Percentiles rank a stretch among this genome's conserved stretches.
Conservation (phyloP, 2,113 vertebrate genomes). For the Eurystomus gularis region DNA sequence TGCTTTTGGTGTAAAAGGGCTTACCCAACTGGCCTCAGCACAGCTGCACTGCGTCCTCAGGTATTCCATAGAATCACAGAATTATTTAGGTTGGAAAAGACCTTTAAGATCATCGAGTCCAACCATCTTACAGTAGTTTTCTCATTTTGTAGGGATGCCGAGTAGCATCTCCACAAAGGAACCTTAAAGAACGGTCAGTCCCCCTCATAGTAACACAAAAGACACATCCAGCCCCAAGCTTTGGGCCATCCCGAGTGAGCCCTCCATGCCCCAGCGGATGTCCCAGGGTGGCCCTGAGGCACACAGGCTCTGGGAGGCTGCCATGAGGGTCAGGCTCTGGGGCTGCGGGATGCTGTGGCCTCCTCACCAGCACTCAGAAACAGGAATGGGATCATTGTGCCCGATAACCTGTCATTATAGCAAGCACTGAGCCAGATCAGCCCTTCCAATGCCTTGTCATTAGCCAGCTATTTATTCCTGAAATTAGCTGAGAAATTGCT, state of each 20-base stretch:
- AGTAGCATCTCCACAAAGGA: background rate
- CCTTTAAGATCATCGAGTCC: background rate
- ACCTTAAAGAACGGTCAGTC: background rate
- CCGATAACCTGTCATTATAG: background rate
- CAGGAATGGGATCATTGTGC: background rate
- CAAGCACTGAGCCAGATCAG: background rate
- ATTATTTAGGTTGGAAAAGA: background rate
- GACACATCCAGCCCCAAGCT: background rate
- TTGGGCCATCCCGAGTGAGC: background rate
- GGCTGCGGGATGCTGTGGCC: background rate
- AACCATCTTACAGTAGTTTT: background rate
- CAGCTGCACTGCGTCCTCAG: background rate
- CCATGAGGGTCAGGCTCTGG: no score
- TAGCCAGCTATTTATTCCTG: background rate
- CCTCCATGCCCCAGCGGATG: background rate
- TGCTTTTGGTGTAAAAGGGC: background rate
- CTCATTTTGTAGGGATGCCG: background rate
- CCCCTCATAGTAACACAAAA: background rate
- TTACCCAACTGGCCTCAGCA: background rate
- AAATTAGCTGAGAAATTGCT: background rate
- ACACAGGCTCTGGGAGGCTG: background rate
- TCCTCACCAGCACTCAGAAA: background rate
- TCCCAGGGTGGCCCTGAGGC: accelerated
- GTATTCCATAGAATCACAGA: background rate
- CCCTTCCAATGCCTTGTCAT: background rate